Evolutionary conservation across 2,888 invertebrate genomes (phyloP), one percentile per base, ranked within the genome.

Genomic region (Parnassius smintheus): DNA sequence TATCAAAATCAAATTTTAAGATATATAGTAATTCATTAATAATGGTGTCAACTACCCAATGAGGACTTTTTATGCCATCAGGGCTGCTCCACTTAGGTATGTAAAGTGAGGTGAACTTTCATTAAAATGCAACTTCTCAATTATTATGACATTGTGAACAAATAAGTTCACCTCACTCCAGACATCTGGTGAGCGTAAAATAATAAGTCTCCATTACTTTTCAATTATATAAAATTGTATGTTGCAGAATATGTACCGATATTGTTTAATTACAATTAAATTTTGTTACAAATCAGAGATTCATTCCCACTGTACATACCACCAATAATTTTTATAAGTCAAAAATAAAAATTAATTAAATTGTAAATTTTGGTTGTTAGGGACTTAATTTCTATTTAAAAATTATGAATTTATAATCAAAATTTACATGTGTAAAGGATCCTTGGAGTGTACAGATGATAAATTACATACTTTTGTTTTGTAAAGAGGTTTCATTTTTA

Each of bases 261-360:
- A 45, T 10, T 51, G 59, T 51, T 45, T 52, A 25, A 59, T 35
- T 35, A 35, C 35, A 35, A 35, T 35, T 35, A 35, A 35, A 35
- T 35, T 7, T 35, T 35, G 35, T 41, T 46, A n/a, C 45, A 25
- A 42, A 11, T 41, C 70, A 56, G 78, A 76, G 78, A 76, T 76
- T 73, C 69, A 72, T 73, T 75, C 74, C 72, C 76, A 70, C 67
- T 77, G 76, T 72, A 77, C 4, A 87, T 87, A 87, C 85, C 86
- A 87, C 81, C 72, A 76, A 73, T 45, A 22, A 74, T 72, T 75
- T 76, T 76, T 73, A 73, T 51, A 56, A 45, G 18, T 44, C 46
- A 9, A 51, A 35, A 50, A 13, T 63, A 59, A 25, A 58, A 62
- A 51, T 55, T 54, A n/a, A 46, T 22, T 7, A 46, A 59, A 56